Evolutionary conservation across 2,113 vertebrate species (phyloP), one percentile per base, ranked within the genome.

Genomic region (Neofelis nebulosa): DNA sequence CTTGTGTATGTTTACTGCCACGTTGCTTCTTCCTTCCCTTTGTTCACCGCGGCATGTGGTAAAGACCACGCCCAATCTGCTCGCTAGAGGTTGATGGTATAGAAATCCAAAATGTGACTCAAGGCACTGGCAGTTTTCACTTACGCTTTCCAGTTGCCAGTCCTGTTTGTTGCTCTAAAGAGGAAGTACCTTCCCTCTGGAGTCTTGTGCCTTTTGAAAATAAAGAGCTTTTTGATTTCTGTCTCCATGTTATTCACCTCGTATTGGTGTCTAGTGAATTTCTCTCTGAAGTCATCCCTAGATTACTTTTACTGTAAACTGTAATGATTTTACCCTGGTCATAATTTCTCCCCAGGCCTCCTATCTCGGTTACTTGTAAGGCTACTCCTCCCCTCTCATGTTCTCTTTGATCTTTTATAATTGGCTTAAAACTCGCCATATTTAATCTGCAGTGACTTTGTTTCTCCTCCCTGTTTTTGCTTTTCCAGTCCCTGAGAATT

Each of bases 331-430:
- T 98, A 97, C 98, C 97, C 96, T 84, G 84, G 97, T 96, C 92
- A 0, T 99, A 99, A 99, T 98, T 99, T 99, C 95, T 98, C 98
- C 98, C 98, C 98, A 99, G 98, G 98, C 98, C 98, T 99, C 79
- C 98, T 98, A 97, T 98, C 98, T 98, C 95, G 76, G 98, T 98
- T 97, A 97, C 97, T 98, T 98, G 98, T 98, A 98, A 97, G 96
- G 97, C 98, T 97, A 97, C 97, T 97, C 98, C 98, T 99, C 99
- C 99, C 98, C 97, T 98, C 85, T 97, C 83, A 87, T 98, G 97
- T 98, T 98, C 90, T 94, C 98, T 99, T 99, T 99, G 99, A 99
- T 99, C 98, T 98, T 92, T 98, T 85, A 63, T 98, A 99, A 99
- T 98, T 99, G 98, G 97, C 98, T 98, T 98, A 98, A 97, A 98